A percentile compares a stretch with the other conserved stretches of the same genome.
phyloP scores from a whole-genome alignment of 2,113 vertebrate genomes.

The Dasyornis broadbenti region DNA sequence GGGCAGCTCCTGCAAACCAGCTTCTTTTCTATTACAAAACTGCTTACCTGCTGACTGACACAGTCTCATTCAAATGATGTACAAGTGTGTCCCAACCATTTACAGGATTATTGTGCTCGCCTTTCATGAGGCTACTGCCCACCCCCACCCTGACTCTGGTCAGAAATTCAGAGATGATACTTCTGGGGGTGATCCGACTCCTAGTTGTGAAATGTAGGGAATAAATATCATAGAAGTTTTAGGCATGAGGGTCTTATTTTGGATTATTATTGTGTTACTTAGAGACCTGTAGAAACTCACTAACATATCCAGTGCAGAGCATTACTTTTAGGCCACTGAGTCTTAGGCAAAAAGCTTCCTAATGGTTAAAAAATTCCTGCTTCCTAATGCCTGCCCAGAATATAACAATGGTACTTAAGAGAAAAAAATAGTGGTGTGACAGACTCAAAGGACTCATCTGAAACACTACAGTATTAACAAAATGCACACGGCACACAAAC shows the following conservation, averaged over 20 bases:
- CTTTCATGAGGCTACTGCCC: neutral
- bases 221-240: neutral
- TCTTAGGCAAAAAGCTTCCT: neutral
- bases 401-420: neutral
- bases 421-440: neutral
- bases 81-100: neutral
- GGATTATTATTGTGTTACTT: neutral
- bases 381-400: neutral
- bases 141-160: fast-evolving
- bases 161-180: neutral
- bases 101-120: neutral
- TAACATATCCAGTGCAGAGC: neutral
- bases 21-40: neutral
- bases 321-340: neutral
- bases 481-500: neutral
- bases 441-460: neutral
- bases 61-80: conserved; percentile 11
- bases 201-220: neutral
- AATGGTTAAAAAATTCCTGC: neutral
- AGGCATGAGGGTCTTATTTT: neutral
- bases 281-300: neutral
- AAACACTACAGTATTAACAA: neutral
- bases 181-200: neutral
- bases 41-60: conserved; percentile 40
- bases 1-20: neutral